phyloP scores from a whole-genome alignment of 2,113 vertebrate species.

The Corvus moneduloides region DNA sequence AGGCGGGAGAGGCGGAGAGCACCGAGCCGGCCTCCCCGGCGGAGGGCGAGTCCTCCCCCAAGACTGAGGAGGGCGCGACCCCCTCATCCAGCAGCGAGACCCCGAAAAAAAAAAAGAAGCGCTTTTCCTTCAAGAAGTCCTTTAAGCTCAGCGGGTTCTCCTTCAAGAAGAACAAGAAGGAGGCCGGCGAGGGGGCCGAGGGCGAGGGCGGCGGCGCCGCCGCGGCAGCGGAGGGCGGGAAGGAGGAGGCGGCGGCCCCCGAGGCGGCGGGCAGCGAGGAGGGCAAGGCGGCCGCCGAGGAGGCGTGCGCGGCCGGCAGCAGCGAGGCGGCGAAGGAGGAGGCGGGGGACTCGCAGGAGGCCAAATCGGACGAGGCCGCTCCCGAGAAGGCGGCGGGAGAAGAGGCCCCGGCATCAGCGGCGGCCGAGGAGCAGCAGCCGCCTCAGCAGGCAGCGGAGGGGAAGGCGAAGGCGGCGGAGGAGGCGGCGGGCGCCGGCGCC shows the following conservation, averaged over 20 bases:
- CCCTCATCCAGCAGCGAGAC: slow-evolving; percentile 88
- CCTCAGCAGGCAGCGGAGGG: slow-evolving; percentile 42
- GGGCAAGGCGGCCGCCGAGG: slow-evolving; percentile 57
- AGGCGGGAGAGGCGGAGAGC: slow-evolving; percentile 70
- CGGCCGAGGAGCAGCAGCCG: slow-evolving; percentile 8
- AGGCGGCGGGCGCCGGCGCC: slow-evolving; percentile 3
- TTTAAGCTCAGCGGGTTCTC: slow-evolving; percentile 97
- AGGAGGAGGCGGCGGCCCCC: slow-evolving; percentile 58
- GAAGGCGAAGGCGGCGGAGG: slow-evolving; percentile 47
- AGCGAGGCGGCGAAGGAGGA: slow-evolving; percentile 73
- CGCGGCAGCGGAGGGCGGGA: slow-evolving; percentile 69
- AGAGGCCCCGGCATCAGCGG: slow-evolving; percentile 63
- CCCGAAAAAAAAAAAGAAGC: slow-evolving; percentile 97
- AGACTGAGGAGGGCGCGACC: slow-evolving; percentile 76
- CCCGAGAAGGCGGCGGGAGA: slow-evolving; percentile 72
- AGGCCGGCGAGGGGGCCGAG: slow-evolving; percentile 81
- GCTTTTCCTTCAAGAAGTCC: slow-evolving; percentile 96
- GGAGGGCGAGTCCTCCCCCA: slow-evolving; percentile 78
- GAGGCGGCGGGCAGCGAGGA: slow-evolving; percentile 63
- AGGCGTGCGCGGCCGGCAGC: slow-evolving; percentile 37
- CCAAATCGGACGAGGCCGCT: slow-evolving; percentile 68
- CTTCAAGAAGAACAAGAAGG: slow-evolving; percentile 96
- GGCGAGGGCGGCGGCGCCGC: slow-evolving; percentile 71
- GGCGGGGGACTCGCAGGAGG: slow-evolving; percentile 67
- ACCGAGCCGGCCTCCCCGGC: slow-evolving; percentile 79